A percentile compares a stretch with the other conserved stretches of the same genome.
Conservation (phyloP, 2,888 invertebrate genomes). For the Crematogaster levior region DNA sequence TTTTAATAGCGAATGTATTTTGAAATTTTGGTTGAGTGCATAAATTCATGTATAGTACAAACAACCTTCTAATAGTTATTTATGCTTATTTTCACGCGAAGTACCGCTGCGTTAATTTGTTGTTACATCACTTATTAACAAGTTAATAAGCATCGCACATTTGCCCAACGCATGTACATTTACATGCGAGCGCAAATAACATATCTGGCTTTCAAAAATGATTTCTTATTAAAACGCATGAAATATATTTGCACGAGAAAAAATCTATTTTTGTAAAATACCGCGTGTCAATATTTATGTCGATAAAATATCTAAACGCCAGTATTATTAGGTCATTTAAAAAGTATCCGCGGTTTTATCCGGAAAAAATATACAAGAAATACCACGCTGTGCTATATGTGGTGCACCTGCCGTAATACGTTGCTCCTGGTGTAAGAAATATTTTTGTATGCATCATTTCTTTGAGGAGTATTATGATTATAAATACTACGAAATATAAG, state of each 20-base stretch:
- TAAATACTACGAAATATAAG: no score
- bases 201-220: neutral
- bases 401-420: no score
- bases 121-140: slow-evolving; percentile 14
- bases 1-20: slow-evolving; percentile 27
- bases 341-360: no score
- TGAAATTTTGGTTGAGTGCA: slow-evolving; percentile 1
- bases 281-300: neutral
- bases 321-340: neutral
- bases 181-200: neutral
- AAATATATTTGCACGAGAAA: neutral
- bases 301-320: neutral
- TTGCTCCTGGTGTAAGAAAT: no score
- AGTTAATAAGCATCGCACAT: neutral
- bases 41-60: neutral
- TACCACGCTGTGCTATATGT: no score
- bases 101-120: neutral
- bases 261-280: neutral
- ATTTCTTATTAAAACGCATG: slow-evolving; percentile 6
- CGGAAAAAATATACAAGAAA: no score
- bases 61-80: slow-evolving; percentile 20
- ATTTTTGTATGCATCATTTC: no score
- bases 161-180: neutral
- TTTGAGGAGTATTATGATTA: no score
- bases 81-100: neutral